Evolutionary conservation across 2,888 invertebrate species (phyloP), one percentile per base, ranked within the genome.

Genomic region (Heliconius erato): DNA sequence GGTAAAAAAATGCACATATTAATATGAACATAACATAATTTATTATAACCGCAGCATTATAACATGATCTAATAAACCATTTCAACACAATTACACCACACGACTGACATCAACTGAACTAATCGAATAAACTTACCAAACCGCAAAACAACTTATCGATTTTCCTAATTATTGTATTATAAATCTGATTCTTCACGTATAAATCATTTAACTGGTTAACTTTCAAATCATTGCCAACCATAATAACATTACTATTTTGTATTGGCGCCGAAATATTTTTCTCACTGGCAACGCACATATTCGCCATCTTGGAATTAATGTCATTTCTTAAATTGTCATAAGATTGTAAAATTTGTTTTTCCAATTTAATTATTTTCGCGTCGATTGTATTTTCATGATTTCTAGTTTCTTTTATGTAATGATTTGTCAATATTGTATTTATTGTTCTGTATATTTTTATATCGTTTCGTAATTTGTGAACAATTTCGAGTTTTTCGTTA

Each of bases 371-470:
- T 28, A 95, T 92, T 90, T 95, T 95, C 1, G 85, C 86, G 83
- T 93, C 92, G 16, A 95, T 92, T 40, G 88, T 90, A 63, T 89
- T 92, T 83, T 95, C 95, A 82, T 95, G 93, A 44, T 95, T 91
- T 88, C 89, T 92, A 0, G 94, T 96, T 74, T 93, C 91, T 88
- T 95, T 95, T 69, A 95, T 91, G 26, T 95, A 95, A 85, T 95
- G 95, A 71, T 95, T 95, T 0, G 95, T 95, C n/a, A 96, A 79
- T 23, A 96, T 93, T 0, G 96, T 95, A 82, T 96, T 96, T 3
- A 96, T 93, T 0, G 96, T 95, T 91, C 90, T 92, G 74, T 93
- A 96, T 86, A 95, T 94, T 91, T 95, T 96, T 0, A 96, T 95
- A 78, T 96, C 96, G 88, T 93, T 95, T 82, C 96, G 88, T 77